Evolutionary conservation across 2,888 invertebrate species (phyloP).

Genomic region (Colostygia pectinataria): DNA sequence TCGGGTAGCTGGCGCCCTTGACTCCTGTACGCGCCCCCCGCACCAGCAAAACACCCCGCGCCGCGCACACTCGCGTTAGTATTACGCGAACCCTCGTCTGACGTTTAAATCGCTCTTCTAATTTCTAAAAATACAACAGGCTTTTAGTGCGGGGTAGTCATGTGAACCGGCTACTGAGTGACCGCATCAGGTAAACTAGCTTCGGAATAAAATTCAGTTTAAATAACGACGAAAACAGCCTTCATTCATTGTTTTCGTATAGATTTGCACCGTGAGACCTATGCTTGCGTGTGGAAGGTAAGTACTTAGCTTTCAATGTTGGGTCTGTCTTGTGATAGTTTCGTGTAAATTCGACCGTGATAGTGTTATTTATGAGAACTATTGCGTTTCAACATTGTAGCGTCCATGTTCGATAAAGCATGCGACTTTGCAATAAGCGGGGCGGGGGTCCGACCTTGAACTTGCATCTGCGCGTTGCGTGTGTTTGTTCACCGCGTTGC

Average conservation of each 20-base stretch:
- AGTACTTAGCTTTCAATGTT: background rate
- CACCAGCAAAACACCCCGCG: constrained; percentile 45
- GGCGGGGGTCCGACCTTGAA: background rate
- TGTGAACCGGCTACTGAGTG: background rate
- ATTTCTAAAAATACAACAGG: background rate
- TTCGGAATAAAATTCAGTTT: background rate
- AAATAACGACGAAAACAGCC: no score
- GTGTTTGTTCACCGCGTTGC: background rate
- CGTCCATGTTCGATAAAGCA: background rate
- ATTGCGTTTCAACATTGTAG: constrained; percentile 3
- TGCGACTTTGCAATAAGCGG: constrained; percentile 12
- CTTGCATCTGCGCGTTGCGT: constrained; percentile 30
- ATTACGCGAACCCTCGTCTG: constrained; percentile 17
- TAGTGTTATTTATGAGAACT: no score
- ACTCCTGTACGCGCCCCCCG: constrained; percentile 48
- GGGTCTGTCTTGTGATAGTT: background rate
- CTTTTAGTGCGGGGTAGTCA: background rate
- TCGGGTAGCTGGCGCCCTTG: constrained; percentile 60
- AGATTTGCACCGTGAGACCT: no score
- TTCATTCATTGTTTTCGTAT: no score
- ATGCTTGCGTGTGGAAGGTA: no score
- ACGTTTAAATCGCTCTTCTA: constrained; percentile 4
- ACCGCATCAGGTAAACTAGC: background rate
- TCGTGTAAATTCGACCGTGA: no score
- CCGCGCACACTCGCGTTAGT: constrained; percentile 36